Conservation (phyloP, 1,140 invertebrate genomes). For the Achatina immaculata region DNA sequence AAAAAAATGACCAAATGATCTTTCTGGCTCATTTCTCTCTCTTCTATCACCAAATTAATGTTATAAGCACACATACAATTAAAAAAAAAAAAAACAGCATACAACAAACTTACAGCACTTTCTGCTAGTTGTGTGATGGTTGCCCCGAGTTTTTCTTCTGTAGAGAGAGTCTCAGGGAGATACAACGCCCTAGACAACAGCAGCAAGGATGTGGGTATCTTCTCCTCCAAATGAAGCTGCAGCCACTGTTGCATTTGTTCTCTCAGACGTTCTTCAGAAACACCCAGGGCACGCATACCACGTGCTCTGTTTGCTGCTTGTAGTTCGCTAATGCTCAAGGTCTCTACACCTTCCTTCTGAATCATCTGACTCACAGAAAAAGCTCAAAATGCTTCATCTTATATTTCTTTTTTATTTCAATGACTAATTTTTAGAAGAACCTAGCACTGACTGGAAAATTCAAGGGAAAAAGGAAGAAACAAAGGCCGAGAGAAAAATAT, state of each 20-base stretch:
- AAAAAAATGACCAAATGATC: too few relatives aligned
- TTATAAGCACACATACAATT: neutral
- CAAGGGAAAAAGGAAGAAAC: too few relatives aligned
- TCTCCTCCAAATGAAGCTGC: slow-evolving; percentile 93
- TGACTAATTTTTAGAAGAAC: too few relatives aligned
- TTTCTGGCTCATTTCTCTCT: too few relatives aligned
- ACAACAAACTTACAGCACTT: slow-evolving; percentile 73
- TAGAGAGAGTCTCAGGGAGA: slow-evolving; percentile 77
- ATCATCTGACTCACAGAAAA: too few relatives aligned
- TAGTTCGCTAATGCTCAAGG: slow-evolving; percentile 88
- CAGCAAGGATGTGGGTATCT: slow-evolving; percentile 93
- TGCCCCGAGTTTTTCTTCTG: slow-evolving; percentile 88
- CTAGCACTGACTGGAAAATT: too few relatives aligned
- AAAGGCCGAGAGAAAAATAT: too few relatives aligned
- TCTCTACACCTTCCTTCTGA: slow-evolving; percentile 93
- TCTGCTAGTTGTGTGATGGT: slow-evolving; percentile 93
- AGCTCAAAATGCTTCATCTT: too few relatives aligned
- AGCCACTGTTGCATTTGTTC: slow-evolving; percentile 95
- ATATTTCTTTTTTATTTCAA: too few relatives aligned
- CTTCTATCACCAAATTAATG: too few relatives aligned
- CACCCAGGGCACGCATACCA: slow-evolving; percentile 97
- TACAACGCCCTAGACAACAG: slow-evolving; percentile 93
- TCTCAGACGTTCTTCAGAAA: slow-evolving; percentile 87
- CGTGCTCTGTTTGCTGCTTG: slow-evolving; percentile 93
- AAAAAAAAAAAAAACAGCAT: neutral